These are phyloP conservation scores for Lophius americanus DNA, from an alignment of 2,797 vertebrate species.

Conservation along the genomic window DNA sequence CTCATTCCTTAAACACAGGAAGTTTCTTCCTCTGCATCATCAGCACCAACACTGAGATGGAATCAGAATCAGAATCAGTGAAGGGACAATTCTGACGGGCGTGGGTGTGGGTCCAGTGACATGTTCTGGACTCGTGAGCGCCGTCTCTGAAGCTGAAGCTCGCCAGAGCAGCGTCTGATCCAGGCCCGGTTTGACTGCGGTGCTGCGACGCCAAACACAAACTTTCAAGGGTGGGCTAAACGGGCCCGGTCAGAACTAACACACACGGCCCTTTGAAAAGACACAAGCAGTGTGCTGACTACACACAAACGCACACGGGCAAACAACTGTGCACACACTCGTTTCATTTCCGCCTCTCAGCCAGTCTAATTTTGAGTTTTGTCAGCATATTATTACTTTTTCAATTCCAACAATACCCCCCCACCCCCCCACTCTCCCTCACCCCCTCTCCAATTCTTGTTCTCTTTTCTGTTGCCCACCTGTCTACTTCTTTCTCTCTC, in stretches of 20 bases:
- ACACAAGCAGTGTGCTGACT: conserved; percentile 47
- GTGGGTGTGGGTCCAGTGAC: too few relatives aligned
- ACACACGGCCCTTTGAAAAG: conserved; percentile 15
- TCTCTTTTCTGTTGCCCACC: conserved; percentile 8
- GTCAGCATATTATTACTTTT: conserved; percentile 68
- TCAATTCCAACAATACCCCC: conserved; percentile 56
- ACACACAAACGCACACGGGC: conserved; percentile 35
- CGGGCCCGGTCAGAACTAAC: conserved; percentile 47
- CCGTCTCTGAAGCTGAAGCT: too few relatives aligned
- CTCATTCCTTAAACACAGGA: too few relatives aligned
- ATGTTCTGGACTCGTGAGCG: too few relatives aligned
- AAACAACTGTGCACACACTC: conserved; percentile 23
- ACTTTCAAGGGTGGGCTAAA: conserved; percentile 25
- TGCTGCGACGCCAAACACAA: conserved; percentile 8
- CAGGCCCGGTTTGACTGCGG: not conserved
- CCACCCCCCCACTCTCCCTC: conserved; percentile 27
- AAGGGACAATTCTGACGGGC: too few relatives aligned
- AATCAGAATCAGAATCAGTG: too few relatives aligned
- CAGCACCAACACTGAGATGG: too few relatives aligned
- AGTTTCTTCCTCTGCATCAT: too few relatives aligned
- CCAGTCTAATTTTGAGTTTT: conserved; percentile 64
- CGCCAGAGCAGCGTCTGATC: too few relatives aligned
- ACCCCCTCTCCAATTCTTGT: not conserved
- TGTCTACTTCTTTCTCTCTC: not conserved
- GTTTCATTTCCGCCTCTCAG: conserved; percentile 67